Conservation (phyloP, 2,113 vertebrate species). For the Sarotherodon lohbergeri region DNA sequence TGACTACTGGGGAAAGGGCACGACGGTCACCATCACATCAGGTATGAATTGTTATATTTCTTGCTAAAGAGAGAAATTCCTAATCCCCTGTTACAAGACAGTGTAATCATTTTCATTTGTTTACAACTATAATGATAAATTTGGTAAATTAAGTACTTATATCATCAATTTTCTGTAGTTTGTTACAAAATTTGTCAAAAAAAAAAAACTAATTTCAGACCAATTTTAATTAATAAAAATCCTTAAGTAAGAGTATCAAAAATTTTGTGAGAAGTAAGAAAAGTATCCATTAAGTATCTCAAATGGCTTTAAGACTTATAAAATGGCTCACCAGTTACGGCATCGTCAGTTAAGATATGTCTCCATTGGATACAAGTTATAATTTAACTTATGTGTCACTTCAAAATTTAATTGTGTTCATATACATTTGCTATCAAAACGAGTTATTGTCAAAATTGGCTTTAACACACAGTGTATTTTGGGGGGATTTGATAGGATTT, state of each 20-base stretch:
- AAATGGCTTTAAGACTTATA: accelerated
- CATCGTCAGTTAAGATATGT: not conserved
- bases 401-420: not conserved
- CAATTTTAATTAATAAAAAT: not conserved
- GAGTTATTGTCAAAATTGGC: not conserved
- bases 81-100: accelerated
- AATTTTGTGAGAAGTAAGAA: not conserved
- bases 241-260: not conserved
- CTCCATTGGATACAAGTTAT: not conserved
- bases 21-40: conserved; percentile 31
- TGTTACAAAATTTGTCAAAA: not conserved
- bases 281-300: not conserved
- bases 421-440: not conserved
- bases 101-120: not conserved
- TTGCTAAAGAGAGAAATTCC: not conserved
- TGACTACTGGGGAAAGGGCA: conserved; percentile 61
- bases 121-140: not conserved
- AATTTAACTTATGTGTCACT: not conserved
- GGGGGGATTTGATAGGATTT: not conserved
- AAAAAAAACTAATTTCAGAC: not conserved
- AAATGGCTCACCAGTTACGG: not conserved
- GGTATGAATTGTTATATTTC: not conserved
- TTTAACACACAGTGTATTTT: not conserved
- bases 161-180: not conserved
- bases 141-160: not conserved